Percentiles rank a stretch among this genome's conserved stretches.
These are phyloP conservation scores for Drosophila leonis DNA, from an alignment of 2,888 invertebrate genomes.

Conservation along the genomic window DNA sequence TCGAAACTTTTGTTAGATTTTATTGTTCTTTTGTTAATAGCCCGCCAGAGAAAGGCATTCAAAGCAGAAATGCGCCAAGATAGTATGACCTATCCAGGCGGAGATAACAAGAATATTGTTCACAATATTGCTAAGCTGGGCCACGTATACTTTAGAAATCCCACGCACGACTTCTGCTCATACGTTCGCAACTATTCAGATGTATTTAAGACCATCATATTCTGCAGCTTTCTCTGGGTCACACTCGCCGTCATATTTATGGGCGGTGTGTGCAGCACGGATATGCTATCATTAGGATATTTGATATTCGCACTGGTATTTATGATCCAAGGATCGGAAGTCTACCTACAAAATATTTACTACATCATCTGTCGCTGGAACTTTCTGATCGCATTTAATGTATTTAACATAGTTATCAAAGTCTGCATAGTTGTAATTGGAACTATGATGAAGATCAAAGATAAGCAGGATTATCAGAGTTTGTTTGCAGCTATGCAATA, in stretches of 20 bases:
- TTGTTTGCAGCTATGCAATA: slow-evolving; percentile 51
- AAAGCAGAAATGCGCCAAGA: slow-evolving; percentile 89
- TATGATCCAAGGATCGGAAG: slow-evolving; percentile 98
- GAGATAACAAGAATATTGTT: slow-evolving; percentile 90
- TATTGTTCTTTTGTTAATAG: slow-evolving; percentile 93
- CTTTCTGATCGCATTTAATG: slow-evolving; percentile 94
- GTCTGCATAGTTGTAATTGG: slow-evolving; percentile 95
- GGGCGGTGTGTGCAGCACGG: slow-evolving; percentile 97
- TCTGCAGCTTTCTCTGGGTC: slow-evolving; percentile 97
- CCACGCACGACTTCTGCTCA: slow-evolving; percentile 95
- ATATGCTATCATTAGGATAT: slow-evolving; percentile 97
- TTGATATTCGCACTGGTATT: slow-evolving; percentile 97
- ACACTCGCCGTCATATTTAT: slow-evolving; percentile 97
- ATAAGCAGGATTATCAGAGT: slow-evolving; percentile 44
- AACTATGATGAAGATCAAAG: slow-evolving; percentile 87
- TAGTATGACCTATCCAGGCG: slow-evolving; percentile 87
- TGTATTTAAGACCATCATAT: slow-evolving; percentile 93
- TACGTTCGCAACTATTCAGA: slow-evolving; percentile 93
- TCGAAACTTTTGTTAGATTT: slow-evolving; percentile 95
- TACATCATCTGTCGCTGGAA: slow-evolving; percentile 95
- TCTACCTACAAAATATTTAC: slow-evolving; percentile 94
- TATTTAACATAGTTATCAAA: slow-evolving; percentile 94
- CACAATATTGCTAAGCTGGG: slow-evolving; percentile 90
- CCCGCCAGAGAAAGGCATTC: slow-evolving; percentile 94
- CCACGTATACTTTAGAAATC: slow-evolving; percentile 88